Conservation (phyloP, 2,888 invertebrate genomes). For the Philhelius pedissequus region DNA sequence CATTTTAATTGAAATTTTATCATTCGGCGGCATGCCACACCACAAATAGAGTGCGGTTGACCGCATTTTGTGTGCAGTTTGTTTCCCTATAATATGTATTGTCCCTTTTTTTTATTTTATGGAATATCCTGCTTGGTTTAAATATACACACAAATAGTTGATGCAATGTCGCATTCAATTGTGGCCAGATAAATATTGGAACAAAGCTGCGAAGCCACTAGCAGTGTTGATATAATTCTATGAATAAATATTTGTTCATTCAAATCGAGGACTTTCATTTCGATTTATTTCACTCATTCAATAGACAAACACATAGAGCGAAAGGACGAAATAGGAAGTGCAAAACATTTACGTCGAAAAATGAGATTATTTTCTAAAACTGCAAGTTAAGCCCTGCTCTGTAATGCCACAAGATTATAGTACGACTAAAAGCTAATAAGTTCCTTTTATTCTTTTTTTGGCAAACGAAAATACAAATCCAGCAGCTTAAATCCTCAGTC, state of each 20-base stretch:
- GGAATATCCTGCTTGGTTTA: neutral
- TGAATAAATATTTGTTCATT: slow-evolving; percentile 27
- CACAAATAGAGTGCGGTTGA: neutral
- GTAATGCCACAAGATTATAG: slow-evolving; percentile 55
- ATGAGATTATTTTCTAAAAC: neutral
- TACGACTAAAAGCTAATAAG: slow-evolving; percentile 40
- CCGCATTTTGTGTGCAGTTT: slow-evolving; percentile 1
- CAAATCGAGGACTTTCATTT: neutral
- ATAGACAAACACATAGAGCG: too few relatives aligned
- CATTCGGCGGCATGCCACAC: slow-evolving; percentile 31
- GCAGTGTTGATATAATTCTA: slow-evolving; percentile 10
- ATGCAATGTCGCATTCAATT: neutral
- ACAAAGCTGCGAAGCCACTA: slow-evolving; percentile 7
- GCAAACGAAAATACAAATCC: slow-evolving; percentile 41
- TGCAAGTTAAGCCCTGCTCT: neutral
- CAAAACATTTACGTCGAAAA: neutral
- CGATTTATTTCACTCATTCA: neutral
- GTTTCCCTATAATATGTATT: neutral
- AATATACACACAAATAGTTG: neutral
- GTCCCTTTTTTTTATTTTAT: neutral
- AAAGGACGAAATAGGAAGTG: neutral
- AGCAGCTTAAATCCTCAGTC: slow-evolving; percentile 24
- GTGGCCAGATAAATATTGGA: slow-evolving; percentile 28
- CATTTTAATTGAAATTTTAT: slow-evolving; percentile 76
- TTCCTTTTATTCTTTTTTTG: slow-evolving; percentile 6